Evolutionary conservation across 1,140 invertebrate species (phyloP).

Genomic region (Meloidogyne hapla): DNA sequence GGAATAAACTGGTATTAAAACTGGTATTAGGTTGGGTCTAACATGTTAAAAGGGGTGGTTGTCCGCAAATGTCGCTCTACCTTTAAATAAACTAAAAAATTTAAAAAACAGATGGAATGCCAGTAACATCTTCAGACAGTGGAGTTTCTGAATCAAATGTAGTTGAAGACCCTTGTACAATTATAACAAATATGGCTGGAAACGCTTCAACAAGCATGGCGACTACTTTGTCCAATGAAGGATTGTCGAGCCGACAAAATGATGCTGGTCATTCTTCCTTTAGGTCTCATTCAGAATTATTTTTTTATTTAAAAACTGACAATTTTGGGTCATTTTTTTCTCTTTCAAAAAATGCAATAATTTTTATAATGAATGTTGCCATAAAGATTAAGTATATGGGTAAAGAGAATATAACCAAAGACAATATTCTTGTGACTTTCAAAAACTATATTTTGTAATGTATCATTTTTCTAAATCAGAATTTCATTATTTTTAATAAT

Average conservation of each 20-base stretch:
- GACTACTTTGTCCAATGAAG: neutral
- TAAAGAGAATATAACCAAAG: no score
- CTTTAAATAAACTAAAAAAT: no score
- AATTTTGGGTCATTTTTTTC: no score
- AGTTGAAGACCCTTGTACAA: conserved; percentile 11
- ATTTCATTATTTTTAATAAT: no score
- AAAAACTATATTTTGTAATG: neutral
- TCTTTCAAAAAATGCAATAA: no score
- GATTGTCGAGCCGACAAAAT: neutral
- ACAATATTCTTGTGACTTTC: no score
- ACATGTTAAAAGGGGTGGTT: no score
- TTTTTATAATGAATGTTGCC: no score
- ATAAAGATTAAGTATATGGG: no score
- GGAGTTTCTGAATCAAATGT: conserved; percentile 33
- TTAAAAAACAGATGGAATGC: conserved; percentile 21
- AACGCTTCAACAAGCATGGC: neutral
- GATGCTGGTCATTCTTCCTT: neutral
- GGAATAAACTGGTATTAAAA: no score
- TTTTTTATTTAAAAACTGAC: neutral
- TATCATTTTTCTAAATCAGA: neutral
- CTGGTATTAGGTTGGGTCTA: no score
- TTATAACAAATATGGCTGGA: neutral
- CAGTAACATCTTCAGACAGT: conserved; percentile 30
- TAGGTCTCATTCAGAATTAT: neutral
- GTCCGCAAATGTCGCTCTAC: no score